Percentiles rank a stretch among this genome's conserved stretches.
These are phyloP conservation scores for Hydroisotoma schaefferi DNA, from an alignment of 2,888 invertebrate genomes.

Conservation along the genomic window DNA sequence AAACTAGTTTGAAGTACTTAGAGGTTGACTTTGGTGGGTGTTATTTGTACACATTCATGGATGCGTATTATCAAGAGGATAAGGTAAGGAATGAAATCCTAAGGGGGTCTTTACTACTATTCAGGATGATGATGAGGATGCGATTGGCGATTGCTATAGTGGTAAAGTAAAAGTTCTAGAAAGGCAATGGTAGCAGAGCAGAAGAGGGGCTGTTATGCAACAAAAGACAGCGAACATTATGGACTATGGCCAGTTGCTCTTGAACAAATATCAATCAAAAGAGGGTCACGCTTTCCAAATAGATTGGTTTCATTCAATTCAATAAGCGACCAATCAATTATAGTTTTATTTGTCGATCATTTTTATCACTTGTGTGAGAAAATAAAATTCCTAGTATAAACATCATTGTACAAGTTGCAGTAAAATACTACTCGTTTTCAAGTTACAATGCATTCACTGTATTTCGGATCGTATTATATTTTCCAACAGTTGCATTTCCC, in stretches of 20 bases:
- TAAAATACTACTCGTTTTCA: too few species aligned
- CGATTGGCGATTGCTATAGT: too few species aligned
- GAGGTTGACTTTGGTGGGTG: slow-evolving; percentile 2
- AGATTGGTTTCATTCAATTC: slow-evolving; percentile 13
- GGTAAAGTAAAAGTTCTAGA: too few species aligned
- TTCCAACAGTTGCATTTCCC: neutral
- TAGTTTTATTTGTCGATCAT: slow-evolving; percentile 18
- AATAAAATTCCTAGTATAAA: neutral
- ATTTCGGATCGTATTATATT: neutral
- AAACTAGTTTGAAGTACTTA: neutral
- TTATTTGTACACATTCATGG: too few species aligned
- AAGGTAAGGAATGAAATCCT: neutral
- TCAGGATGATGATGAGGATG: too few species aligned
- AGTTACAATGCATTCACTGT: too few species aligned
- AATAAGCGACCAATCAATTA: slow-evolving; percentile 17
- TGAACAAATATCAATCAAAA: slow-evolving; percentile 13
- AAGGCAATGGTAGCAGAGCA: neutral
- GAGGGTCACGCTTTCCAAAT: slow-evolving; percentile 12
- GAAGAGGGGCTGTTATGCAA: neutral
- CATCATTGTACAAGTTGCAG: neutral
- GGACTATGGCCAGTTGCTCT: slow-evolving; percentile 10
- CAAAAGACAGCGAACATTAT: neutral
- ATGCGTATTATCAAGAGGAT: neutral
- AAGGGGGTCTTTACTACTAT: neutral
- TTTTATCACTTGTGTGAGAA: slow-evolving; percentile 7